Percentiles rank a stretch among this genome's conserved stretches.
Conservation (phyloP, 2,797 vertebrate species). For the Hoplostethus atlanticus region DNA sequence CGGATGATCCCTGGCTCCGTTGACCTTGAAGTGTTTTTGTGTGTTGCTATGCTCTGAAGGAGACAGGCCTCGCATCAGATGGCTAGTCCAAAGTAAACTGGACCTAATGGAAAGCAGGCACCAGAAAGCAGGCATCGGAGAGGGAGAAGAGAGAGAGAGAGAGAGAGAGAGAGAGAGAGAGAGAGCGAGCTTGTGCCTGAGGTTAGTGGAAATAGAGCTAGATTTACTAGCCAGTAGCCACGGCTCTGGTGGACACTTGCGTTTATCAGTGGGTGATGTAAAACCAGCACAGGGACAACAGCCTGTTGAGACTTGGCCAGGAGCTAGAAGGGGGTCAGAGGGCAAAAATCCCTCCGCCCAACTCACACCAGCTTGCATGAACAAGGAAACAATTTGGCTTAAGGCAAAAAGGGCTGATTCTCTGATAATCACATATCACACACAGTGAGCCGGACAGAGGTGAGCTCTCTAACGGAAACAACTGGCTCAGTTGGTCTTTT, state of each 20-base stretch:
- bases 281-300: too few relatives aligned
- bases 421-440: neutral
- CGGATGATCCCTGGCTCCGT: conserved; percentile 10
- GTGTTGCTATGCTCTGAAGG: conserved; percentile 41
- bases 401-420: neutral
- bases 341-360: neutral
- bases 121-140: conserved; percentile 10
- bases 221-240: conserved; percentile 5
- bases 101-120: conserved; percentile 52
- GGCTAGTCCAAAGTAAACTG: conserved; percentile 27
- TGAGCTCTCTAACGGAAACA: conserved; percentile 44
- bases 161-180: conserved; percentile 11
- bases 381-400: neutral
- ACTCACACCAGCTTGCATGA: conserved; percentile 2
- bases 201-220: too few relatives aligned
- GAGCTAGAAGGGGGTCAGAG: neutral
- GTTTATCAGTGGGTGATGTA: conserved; percentile 18
- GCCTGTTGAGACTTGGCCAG: too few relatives aligned
- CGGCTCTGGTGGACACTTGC: conserved; percentile 21
- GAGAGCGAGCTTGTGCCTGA: neutral
- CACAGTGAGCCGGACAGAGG: conserved; percentile 16
- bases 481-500: conserved; percentile 45
- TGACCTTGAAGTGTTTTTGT: conserved; percentile 36
- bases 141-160: conserved; percentile 8
- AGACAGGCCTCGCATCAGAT: conserved; percentile 25